Percentiles rank a stretch among this genome's conserved stretches.
These are phyloP conservation scores for Cossypha polioptera DNA, from an alignment of 2,797 vertebrate species.

Conservation along the genomic window DNA sequence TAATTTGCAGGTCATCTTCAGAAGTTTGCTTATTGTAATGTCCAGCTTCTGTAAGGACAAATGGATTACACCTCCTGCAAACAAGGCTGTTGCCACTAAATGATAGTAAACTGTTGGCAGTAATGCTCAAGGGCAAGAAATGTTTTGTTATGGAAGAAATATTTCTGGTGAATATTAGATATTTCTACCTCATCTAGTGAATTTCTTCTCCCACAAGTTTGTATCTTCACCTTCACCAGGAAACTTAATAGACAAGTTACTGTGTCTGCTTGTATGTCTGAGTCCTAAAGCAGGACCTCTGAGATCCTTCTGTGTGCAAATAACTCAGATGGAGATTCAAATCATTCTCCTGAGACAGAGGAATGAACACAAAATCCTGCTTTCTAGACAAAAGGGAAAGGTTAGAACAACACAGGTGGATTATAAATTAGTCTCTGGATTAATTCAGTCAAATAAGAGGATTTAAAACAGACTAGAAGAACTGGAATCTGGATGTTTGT, in stretches of 20 bases:
- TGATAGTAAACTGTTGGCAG: not conserved
- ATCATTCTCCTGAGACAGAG: not conserved
- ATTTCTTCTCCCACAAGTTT: not conserved
- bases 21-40: not conserved
- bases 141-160: not conserved
- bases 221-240: not conserved
- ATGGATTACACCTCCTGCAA: not conserved
- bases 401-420: not conserved
- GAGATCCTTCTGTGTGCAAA: not conserved
- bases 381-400: not conserved
- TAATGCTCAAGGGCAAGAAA: not conserved
- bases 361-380: not conserved
- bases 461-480: not conserved
- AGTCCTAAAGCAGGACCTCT: not conserved
- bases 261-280: not conserved
- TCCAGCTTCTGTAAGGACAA: not conserved
- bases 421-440: not conserved
- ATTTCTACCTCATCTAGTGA: not conserved
- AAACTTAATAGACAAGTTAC: not conserved
- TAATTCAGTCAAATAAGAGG: not conserved
- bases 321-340: not conserved
- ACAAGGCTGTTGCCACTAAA: not conserved
- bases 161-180: not conserved
- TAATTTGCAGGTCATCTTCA: not conserved
- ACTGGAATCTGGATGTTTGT: not conserved